phyloP scores from a whole-genome alignment of 2,888 invertebrate genomes.

The Ormia ochracea region DNA sequence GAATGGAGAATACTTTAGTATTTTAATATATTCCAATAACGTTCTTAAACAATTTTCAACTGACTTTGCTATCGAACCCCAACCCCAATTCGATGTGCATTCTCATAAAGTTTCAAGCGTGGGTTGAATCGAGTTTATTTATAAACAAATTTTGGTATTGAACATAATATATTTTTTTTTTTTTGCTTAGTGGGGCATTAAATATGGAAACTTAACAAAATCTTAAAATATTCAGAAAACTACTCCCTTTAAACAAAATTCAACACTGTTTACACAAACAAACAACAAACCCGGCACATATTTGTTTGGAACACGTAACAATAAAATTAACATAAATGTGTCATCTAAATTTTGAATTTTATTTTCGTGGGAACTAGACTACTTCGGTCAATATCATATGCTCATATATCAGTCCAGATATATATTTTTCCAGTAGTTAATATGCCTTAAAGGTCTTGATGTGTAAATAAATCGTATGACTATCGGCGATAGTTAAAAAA shows the following conservation, averaged over 20 bases:
- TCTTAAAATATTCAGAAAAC: conserved; percentile 24
- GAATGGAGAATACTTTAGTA: neutral
- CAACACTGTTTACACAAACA: neutral
- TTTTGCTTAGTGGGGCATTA: neutral
- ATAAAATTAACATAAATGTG: conserved; percentile 48
- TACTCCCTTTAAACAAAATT: neutral
- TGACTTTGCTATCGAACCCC: neutral
- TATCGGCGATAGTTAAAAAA: too few species aligned
- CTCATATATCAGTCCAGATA: neutral
- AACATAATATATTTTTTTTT: neutral
- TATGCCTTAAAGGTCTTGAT: too few species aligned
- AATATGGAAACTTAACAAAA: neutral
- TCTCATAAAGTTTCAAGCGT: neutral
- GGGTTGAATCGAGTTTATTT: conserved; percentile 22
- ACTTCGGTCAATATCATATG: neutral
- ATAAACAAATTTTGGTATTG: neutral
- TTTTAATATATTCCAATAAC: neutral
- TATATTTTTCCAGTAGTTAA: too few species aligned
- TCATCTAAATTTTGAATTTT: conserved; percentile 30
- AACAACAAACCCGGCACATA: conserved; percentile 4
- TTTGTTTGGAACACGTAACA: neutral
- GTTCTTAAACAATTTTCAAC: neutral
- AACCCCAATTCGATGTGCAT: neutral
- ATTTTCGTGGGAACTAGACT: conserved; percentile 17
- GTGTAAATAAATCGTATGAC: too few species aligned